Percentiles rank a stretch among this genome's conserved stretches.
phyloP scores from a whole-genome alignment of 2,113 vertebrate species.

The Typhlomys cinereus region DNA sequence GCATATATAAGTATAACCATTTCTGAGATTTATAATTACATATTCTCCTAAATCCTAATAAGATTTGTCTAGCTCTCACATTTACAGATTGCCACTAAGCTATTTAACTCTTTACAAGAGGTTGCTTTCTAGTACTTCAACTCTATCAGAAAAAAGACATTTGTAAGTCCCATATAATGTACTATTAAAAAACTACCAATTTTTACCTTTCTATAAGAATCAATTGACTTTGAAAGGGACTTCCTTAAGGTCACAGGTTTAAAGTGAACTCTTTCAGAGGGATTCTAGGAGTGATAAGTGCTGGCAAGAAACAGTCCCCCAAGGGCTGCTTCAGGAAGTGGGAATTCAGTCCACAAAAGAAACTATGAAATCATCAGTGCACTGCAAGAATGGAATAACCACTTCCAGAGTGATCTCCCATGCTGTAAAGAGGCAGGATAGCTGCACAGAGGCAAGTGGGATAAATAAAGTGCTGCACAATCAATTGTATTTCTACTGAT shows the following conservation, averaged over 20 bases:
- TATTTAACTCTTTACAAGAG: not conserved
- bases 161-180: not conserved
- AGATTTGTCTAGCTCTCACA: not conserved
- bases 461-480: constrained; percentile 14
- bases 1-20: not conserved
- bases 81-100: not conserved
- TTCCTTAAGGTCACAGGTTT: constrained; percentile 28
- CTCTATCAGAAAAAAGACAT: not conserved
- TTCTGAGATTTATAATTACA: constrained; percentile 34
- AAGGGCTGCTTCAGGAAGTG: constrained; percentile 35
- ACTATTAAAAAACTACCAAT: not conserved
- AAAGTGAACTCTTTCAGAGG: not conserved
- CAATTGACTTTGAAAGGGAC: constrained; percentile 36
- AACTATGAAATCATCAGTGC: constrained; percentile 25
- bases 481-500: not conserved
- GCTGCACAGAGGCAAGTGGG: not conserved
- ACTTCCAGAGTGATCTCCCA: constrained; percentile 6
- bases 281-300: not conserved
- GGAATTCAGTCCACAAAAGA: constrained; percentile 27
- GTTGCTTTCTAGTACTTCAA: constrained; percentile 20
- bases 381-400: constrained; percentile 8
- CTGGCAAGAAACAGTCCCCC: not conserved
- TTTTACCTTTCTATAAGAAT: constrained; percentile 36
- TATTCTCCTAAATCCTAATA: not conserved
- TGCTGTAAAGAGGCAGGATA: constrained; percentile 8